phyloP scores from a whole-genome alignment of 2,797 vertebrate genomes.

The Oreortyx pictus region DNA sequence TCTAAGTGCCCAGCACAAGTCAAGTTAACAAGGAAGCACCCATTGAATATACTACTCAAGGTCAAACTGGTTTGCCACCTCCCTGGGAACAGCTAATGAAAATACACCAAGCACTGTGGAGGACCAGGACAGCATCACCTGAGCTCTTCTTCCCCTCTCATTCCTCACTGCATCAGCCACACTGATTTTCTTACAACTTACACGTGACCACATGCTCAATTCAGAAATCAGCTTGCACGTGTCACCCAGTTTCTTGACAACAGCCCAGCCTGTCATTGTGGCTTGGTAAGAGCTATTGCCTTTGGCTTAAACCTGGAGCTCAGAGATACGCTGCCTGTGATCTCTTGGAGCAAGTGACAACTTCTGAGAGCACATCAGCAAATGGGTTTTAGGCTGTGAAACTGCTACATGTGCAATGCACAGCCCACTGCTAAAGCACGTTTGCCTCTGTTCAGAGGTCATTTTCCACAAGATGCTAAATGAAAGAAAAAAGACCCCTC shows the following conservation, averaged over 20 bases:
- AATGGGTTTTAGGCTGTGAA: neutral
- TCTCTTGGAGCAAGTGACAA: neutral
- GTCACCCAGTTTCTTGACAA: neutral
- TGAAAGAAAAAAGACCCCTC: neutral
- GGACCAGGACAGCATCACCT: neutral
- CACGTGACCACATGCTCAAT: accelerated
- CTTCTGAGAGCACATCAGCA: neutral
- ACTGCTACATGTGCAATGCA: neutral
- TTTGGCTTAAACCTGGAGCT: too few species aligned
- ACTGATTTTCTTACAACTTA: neutral
- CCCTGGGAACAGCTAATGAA: neutral
- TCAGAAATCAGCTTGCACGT: neutral
- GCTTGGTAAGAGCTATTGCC: too few species aligned
- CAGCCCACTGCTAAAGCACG: neutral
- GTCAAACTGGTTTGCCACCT: neutral
- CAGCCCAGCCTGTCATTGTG: too few species aligned
- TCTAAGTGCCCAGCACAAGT: neutral
- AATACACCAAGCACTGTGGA: neutral
- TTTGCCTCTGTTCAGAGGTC: neutral
- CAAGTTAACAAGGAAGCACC: too few species aligned
- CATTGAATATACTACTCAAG: neutral
- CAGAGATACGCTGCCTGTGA: neutral
- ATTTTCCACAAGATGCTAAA: neutral
- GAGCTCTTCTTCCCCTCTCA: accelerated
- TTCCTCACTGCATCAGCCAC: too few species aligned